Conservation (phyloP, 92 coral and sea anemone genomes). For the Scolanthus callimorphus region DNA sequence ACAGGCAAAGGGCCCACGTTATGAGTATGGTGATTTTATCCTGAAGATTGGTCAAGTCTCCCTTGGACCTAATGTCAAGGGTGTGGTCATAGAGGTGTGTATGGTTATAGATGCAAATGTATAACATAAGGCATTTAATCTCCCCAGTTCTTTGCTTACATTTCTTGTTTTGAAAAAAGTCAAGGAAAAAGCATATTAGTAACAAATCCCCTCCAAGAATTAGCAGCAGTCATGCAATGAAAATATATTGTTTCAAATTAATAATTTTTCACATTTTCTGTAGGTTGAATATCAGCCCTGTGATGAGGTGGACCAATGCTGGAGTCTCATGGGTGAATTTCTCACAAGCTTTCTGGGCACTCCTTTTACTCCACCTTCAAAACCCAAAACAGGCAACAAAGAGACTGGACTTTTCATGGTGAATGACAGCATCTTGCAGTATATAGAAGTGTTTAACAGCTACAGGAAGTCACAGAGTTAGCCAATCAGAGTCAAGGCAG, state of each 20-base stretch:
- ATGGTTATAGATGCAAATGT: no score
- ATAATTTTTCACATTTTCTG: no score
- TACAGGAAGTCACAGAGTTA: conserved; percentile 53
- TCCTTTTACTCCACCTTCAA: conserved; percentile 55
- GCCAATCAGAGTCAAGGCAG: no score
- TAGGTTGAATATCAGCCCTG: conserved; percentile 95
- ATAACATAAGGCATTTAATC: no score
- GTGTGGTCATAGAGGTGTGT: conserved; percentile 84
- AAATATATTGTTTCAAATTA: no score
- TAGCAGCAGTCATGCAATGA: no score
- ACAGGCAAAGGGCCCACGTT: conserved; percentile 96
- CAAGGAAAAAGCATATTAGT: no score
- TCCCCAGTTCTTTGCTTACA: no score
- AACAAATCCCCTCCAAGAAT: no score
- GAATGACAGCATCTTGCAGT: conserved; percentile 77
- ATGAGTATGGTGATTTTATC: conserved; percentile 91
- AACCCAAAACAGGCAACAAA: conserved; percentile 73
- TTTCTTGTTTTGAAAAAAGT: no score
- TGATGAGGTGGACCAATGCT: conserved; percentile 79
- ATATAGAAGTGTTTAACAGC: conserved; percentile 73
- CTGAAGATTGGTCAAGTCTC: conserved; percentile 95
- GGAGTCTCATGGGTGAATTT: conserved; percentile 83
- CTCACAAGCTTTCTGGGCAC: conserved; percentile 75
- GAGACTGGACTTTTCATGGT: conserved; percentile 63
- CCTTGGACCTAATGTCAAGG: conserved; percentile 94